Evolutionary conservation across 2,113 vertebrate species (phyloP).

Genomic region (Gorsachius goisagi): DNA sequence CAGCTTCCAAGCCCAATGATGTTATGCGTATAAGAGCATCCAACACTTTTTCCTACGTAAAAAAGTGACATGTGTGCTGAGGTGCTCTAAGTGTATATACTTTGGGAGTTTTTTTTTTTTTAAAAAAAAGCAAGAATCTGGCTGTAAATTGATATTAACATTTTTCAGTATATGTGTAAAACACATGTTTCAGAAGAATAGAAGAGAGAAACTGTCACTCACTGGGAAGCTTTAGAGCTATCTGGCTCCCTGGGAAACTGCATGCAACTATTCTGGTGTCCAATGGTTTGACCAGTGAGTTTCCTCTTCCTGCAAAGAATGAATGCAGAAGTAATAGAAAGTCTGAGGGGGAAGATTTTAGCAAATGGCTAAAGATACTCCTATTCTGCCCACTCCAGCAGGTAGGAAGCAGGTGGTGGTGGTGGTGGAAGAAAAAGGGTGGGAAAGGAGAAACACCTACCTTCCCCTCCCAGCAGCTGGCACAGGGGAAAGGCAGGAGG

Average conservation of each 20-base stretch:
- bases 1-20: slow-evolving; percentile 54
- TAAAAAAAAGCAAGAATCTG: not conserved
- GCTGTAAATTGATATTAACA: slow-evolving; percentile 64
- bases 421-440: slow-evolving; percentile 8
- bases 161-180: slow-evolving; percentile 69
- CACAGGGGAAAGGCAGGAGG: not conserved
- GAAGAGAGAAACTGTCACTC: slow-evolving; percentile 71
- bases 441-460: not conserved
- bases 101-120: not conserved
- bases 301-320: slow-evolving; percentile 68
- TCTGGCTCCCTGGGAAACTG: slow-evolving; percentile 69
- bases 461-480: slow-evolving; percentile 5
- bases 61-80: slow-evolving; percentile 54
- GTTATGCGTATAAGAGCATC: slow-evolving; percentile 52
- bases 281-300: slow-evolving; percentile 70
- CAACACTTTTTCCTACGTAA: slow-evolving; percentile 56
- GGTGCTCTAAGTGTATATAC: slow-evolving; percentile 54
- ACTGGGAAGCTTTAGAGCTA: slow-evolving; percentile 70
- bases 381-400: slow-evolving; percentile 43
- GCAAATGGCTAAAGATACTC: slow-evolving; percentile 56
- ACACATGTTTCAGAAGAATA: slow-evolving; percentile 68
- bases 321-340: slow-evolving; percentile 67
- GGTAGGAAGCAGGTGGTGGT: slow-evolving; percentile 37
- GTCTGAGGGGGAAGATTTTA: slow-evolving; percentile 57
- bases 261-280: slow-evolving; percentile 70